Conservation (phyloP, 2,888 invertebrate genomes). For the Rhabditophanes sp. region DNA sequence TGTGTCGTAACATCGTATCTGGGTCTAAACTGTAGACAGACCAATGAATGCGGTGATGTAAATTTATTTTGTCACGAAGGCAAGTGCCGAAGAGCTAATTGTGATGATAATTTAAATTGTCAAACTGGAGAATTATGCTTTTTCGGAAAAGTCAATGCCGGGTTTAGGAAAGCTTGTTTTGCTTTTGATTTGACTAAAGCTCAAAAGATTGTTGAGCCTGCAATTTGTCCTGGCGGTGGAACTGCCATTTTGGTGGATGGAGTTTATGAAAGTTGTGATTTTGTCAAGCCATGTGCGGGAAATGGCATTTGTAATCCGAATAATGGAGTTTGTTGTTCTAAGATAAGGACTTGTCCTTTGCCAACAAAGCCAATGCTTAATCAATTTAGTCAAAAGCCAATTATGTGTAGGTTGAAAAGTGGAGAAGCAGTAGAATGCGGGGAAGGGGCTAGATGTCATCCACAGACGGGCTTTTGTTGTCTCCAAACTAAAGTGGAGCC, state of each 20-base stretch:
- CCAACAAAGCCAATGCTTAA: conserved; percentile 28
- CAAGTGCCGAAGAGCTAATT: conserved; percentile 9
- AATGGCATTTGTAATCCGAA: conserved; percentile 31
- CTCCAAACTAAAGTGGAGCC: conserved; percentile 1
- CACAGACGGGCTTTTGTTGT: conserved; percentile 31
- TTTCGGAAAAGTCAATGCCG: conserved; percentile 24
- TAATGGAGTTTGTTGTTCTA: conserved; percentile 35
- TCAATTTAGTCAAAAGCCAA: conserved; percentile 19
- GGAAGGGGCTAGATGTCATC: conserved; percentile 21
- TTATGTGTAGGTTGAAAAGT: conserved; percentile 22
- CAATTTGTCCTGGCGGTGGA: conserved; percentile 36
- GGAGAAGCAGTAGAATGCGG: conserved; percentile 19
- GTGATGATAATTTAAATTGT: conserved; percentile 6
- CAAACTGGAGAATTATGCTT: conserved; percentile 23
- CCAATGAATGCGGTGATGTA: too few species aligned
- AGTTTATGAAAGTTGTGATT: conserved; percentile 22
- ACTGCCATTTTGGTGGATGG: conserved; percentile 19
- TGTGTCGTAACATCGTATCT: too few species aligned
- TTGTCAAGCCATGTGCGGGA: conserved; percentile 21
- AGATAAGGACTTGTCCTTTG: conserved; percentile 30
- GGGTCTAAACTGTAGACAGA: too few species aligned
- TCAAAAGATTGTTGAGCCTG: conserved; percentile 3
- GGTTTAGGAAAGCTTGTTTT: conserved; percentile 24
- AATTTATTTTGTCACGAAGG: conserved; percentile 9
- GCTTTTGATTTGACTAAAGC: conserved; percentile 8